Conservation (phyloP, 2,797 vertebrate species). For the Moxostoma hubbsi region DNA sequence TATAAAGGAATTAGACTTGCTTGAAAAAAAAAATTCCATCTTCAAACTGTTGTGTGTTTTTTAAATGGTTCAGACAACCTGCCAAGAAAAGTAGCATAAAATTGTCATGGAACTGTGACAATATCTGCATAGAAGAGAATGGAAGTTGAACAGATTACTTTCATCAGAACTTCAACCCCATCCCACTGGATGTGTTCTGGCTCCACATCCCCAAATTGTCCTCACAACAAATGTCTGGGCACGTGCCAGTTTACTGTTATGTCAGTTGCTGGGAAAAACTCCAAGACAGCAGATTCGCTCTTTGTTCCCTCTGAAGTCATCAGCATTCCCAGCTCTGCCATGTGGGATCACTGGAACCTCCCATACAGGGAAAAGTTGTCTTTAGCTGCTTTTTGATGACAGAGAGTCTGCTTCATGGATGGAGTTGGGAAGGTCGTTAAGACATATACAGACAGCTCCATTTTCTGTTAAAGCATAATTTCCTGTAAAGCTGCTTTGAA, state of each 20-base stretch:
- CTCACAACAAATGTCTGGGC: constrained; percentile 4
- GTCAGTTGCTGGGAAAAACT: constrained; percentile 55
- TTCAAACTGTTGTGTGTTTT: constrained; percentile 23
- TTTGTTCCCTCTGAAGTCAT: constrained; percentile 46
- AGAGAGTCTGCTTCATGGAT: too few species aligned
- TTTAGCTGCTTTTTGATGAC: too few species aligned
- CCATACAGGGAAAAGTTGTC: neutral
- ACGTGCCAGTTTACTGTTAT: constrained; percentile 38
- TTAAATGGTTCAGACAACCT: constrained; percentile 25
- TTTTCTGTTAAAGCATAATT: too few species aligned
- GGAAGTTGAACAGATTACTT: constrained; percentile 19
- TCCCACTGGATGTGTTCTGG: constrained; percentile 36
- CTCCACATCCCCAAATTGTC: constrained; percentile 23
- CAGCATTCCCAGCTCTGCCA: constrained; percentile 37
- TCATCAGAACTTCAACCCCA: constrained; percentile 12
- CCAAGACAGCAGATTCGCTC: constrained; percentile 48
- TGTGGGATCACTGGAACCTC: constrained; percentile 44
- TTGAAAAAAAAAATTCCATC: constrained; percentile 19
- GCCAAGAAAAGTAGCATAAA: constrained; percentile 21
- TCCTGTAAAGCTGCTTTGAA: too few species aligned
- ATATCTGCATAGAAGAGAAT: constrained; percentile 29
- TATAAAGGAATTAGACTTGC: constrained; percentile 26
- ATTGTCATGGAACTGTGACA: constrained; percentile 27
- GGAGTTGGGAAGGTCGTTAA: too few species aligned
- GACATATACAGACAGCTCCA: too few species aligned